phyloP scores from a whole-genome alignment of 2,888 invertebrate species.

The Eristalis intricaria region DNA sequence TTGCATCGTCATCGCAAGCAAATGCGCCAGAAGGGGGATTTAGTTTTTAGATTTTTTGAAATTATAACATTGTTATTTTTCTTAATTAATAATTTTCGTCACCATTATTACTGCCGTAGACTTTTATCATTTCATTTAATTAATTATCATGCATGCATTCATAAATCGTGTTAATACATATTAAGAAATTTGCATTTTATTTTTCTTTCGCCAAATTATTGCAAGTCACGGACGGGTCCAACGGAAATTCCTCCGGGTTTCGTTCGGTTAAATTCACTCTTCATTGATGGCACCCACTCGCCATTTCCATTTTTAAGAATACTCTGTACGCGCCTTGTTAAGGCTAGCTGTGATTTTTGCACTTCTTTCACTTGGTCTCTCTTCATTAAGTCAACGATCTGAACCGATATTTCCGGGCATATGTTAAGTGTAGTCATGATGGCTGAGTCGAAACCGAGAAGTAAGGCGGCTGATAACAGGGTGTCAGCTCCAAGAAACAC shows the following conservation, averaged over 20 bases:
- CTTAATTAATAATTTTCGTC: conserved; percentile 24
- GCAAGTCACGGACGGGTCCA: conserved; percentile 62
- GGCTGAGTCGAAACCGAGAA: conserved; percentile 87
- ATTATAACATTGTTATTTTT: background rate
- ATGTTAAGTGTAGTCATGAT: conserved; percentile 88
- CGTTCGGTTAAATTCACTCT: conserved; percentile 64
- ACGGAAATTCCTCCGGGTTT: conserved; percentile 34
- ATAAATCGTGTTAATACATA: conserved; percentile 31
- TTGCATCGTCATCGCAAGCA: conserved; percentile 75
- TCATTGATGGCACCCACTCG: conserved; percentile 74
- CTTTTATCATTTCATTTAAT: conserved; percentile 33
- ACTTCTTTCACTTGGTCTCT: conserved; percentile 32
- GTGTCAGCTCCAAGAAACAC: conserved; percentile 87
- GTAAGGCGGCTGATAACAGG: conserved; percentile 85
- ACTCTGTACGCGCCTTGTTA: conserved; percentile 52
- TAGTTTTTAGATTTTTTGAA: conserved; percentile 75
- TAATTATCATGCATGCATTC: conserved; percentile 34
- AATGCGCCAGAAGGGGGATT: conserved; percentile 79
- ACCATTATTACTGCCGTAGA: conserved; percentile 15
- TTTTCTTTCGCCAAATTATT: conserved; percentile 4
- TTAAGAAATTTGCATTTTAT: background rate
- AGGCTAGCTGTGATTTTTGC: conserved; percentile 45
- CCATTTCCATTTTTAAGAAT: conserved; percentile 69
- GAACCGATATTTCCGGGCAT: conserved; percentile 82
- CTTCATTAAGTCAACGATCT: conserved; percentile 49